These are phyloP conservation scores for Ia io DNA, from an alignment of 2,113 vertebrate genomes.

Conservation along the genomic window DNA sequence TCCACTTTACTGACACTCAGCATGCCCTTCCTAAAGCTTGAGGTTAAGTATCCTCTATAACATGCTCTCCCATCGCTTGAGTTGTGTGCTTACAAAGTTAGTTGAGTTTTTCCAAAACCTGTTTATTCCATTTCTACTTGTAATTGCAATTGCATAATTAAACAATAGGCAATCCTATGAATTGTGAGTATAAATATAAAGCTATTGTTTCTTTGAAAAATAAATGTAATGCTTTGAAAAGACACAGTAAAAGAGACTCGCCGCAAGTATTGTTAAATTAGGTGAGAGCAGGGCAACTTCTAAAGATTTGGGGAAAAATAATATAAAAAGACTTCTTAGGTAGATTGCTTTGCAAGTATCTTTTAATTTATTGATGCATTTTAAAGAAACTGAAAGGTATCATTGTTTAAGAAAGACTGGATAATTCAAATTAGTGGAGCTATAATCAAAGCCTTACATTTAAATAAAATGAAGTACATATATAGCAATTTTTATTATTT, in stretches of 20 bases:
- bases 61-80: neutral
- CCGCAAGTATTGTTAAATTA: conserved; percentile 2
- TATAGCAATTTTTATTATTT: conserved; percentile 5
- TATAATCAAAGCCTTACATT: neutral
- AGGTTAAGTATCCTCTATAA: neutral
- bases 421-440: neutral
- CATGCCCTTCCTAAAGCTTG: neutral
- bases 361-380: neutral
- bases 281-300: neutral
- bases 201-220: conserved; percentile 60
- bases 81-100: conserved; percentile 45
- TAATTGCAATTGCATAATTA: conserved; percentile 62
- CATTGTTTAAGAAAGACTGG: neutral
- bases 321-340: neutral
- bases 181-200: conserved; percentile 56
- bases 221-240: conserved; percentile 48
- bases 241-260: neutral
- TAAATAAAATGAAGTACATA: neutral
- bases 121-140: conserved; percentile 50
- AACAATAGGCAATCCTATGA: conserved; percentile 55
- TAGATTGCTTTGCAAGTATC: neutral
- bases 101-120: conserved; percentile 35
- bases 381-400: conserved; percentile 23
- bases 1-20: neutral
- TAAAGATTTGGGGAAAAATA: neutral